These are phyloP conservation scores for Scelioninae gen. 2 DNA, from an alignment of 2,888 invertebrate genomes.

Conservation along the genomic window DNA sequence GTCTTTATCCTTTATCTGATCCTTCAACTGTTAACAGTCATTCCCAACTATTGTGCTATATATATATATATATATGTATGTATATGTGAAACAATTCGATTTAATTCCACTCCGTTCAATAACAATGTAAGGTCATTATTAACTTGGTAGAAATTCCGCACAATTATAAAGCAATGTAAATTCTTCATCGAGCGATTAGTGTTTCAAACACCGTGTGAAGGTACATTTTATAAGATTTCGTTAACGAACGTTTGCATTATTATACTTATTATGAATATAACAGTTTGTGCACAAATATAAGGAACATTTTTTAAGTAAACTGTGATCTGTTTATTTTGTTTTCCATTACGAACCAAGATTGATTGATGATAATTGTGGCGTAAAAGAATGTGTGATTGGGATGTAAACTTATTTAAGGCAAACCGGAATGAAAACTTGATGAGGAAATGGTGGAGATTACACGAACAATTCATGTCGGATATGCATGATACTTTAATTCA, in stretches of 20 bases:
- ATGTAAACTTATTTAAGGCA: conserved; percentile 8
- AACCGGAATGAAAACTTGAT: conserved; percentile 22
- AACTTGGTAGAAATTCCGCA: conserved; percentile 16
- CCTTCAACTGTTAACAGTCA: conserved; percentile 36
- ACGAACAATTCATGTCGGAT: conserved; percentile 32
- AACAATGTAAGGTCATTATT: conserved; percentile 1
- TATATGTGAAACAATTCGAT: conserved; percentile 5
- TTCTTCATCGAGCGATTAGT: conserved; percentile 7
- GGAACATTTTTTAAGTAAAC: conserved; percentile 45
- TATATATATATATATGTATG: conserved; percentile 9
- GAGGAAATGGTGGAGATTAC: conserved; percentile 47
- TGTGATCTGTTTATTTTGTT: conserved; percentile 5
- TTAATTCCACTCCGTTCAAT: conserved; percentile 23
- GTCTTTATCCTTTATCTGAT: conserved; percentile 49
- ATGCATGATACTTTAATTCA: conserved; percentile 44
- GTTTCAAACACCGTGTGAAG: conserved; percentile 7
- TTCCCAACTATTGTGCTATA: conserved; percentile 21
- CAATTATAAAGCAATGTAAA: conserved; percentile 25
- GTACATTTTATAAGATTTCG: conserved; percentile 17
- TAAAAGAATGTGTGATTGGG: conserved; percentile 10
- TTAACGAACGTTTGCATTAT: conserved; percentile 13
- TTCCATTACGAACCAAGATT: conserved; percentile 4
- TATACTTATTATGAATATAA: conserved; percentile 22
- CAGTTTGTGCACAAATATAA: conserved; percentile 44
- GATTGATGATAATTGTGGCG: conserved; percentile 1